Conservation (phyloP, 2,888 invertebrate genomes). For the Drosophila paucipuncta region DNA sequence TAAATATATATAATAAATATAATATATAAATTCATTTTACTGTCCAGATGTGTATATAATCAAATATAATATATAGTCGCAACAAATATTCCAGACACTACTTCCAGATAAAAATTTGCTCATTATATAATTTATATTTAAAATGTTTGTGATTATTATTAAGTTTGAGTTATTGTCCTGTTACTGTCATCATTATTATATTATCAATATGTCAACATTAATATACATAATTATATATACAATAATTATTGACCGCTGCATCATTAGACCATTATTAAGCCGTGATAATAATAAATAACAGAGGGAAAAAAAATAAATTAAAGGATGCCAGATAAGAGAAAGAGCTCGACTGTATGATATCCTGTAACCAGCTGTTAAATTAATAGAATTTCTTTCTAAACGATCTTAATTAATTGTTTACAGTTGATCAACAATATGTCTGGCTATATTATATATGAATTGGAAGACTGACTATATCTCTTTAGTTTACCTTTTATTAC, state of each 20-base stretch:
- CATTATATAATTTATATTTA: not conserved
- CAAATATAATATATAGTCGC: not conserved
- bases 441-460: not conserved
- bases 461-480: not conserved
- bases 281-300: not conserved
- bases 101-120: not conserved
- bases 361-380: not conserved
- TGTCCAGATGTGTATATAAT: not conserved
- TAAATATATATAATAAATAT: too few relatives aligned
- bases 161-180: not conserved
- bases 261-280: not conserved
- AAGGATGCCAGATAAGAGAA: not conserved
- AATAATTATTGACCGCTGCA: not conserved
- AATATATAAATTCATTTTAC: not conserved
- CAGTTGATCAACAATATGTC: not conserved
- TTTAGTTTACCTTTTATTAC: not conserved
- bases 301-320: not conserved
- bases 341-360: not conserved
- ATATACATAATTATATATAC: not conserved
- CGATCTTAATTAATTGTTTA: not conserved
- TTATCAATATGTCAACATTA: not conserved
- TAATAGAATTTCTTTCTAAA: not conserved
- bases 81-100: conserved; percentile 27
- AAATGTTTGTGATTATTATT: not conserved
- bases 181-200: not conserved